Evolutionary conservation across 92 coral and sea anemone genomes (phyloP).

Genomic region (Montipora capitata): DNA sequence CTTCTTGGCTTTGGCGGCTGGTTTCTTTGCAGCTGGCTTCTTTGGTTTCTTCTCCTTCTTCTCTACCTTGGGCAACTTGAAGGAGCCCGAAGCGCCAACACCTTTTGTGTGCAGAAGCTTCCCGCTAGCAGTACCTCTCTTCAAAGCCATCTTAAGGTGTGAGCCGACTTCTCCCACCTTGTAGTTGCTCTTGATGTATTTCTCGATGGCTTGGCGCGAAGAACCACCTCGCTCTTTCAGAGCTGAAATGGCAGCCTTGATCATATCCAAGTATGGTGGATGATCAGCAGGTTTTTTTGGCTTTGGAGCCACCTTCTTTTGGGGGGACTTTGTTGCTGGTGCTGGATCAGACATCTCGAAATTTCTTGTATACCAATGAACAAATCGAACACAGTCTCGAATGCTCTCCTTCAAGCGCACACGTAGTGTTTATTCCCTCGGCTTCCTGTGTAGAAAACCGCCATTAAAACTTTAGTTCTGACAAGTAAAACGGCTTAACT

Average conservation of each 20-base stretch:
- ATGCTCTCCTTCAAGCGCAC: not conserved
- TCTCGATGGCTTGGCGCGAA: constrained; percentile 93
- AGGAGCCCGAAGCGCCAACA: constrained; percentile 68
- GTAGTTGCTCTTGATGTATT: constrained; percentile 91
- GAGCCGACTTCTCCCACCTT: constrained; percentile 69
- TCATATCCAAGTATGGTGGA: constrained; percentile 56
- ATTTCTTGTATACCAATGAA: not conserved
- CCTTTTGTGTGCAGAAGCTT: constrained; percentile 57
- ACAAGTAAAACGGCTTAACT: too few relatives aligned
- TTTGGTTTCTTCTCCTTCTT: constrained; percentile 28
- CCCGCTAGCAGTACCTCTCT: constrained; percentile 44
- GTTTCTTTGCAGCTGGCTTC: constrained; percentile 50
- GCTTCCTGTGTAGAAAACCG: too few relatives aligned
- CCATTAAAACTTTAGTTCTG: too few relatives aligned
- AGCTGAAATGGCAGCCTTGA: constrained; percentile 54
- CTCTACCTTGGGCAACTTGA: constrained; percentile 55
- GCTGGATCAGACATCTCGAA: constrained; percentile 51
- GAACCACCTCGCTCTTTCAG: constrained; percentile 75
- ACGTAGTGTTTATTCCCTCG: too few relatives aligned
- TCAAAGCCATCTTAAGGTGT: constrained; percentile 62
- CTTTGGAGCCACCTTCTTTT: constrained; percentile 63
- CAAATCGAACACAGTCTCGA: not conserved
- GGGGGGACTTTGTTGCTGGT: constrained; percentile 28
- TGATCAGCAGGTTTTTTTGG: constrained; percentile 55
- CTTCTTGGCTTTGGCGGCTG: constrained; percentile 57